Percentiles rank a stretch among this genome's conserved stretches.
phyloP scores from a whole-genome alignment of 2,113 vertebrate species.

The Turnix velox region DNA sequence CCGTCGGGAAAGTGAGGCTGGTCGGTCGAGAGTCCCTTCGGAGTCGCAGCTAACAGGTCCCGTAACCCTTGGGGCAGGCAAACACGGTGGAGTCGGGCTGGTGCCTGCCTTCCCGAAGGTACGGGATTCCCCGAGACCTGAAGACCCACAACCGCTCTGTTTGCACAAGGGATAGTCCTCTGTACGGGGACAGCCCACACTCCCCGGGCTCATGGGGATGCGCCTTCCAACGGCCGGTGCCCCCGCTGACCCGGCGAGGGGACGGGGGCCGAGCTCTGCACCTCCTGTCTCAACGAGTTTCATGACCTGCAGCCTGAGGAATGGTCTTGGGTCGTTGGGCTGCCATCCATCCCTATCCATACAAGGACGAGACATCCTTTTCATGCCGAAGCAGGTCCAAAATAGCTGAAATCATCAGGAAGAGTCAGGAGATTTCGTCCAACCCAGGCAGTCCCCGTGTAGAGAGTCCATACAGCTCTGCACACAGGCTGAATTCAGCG shows the following conservation, averaged over 20 bases:
- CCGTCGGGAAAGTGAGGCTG: not conserved
- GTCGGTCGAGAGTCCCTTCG: not conserved
- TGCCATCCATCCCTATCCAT: rapidly evolving
- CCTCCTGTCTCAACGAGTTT: rapidly evolving
- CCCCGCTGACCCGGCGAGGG: rapidly evolving
- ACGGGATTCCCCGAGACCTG: not conserved
- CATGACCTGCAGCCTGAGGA: too few relatives aligned
- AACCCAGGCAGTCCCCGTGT: rapidly evolving
- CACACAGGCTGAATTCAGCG: rapidly evolving
- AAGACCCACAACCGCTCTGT: rapidly evolving
- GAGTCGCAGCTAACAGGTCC: not conserved
- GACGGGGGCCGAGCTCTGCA: not conserved
- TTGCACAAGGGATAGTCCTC: not conserved
- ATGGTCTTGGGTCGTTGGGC: not conserved
- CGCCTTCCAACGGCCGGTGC: rapidly evolving
- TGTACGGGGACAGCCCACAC: not conserved
- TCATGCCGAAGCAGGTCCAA: rapidly evolving
- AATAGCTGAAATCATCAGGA: rapidly evolving
- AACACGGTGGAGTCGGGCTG: rapidly evolving
- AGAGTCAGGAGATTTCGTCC: rapidly evolving
- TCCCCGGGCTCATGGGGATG: rapidly evolving
- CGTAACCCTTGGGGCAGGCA: not conserved
- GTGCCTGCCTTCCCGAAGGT: rapidly evolving
- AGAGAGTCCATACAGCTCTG: rapidly evolving
- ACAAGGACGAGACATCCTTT: rapidly evolving